These are phyloP conservation scores for Phytoseiulus persimilis DNA, from an alignment of 2,888 invertebrate species.

Conservation along the genomic window DNA sequence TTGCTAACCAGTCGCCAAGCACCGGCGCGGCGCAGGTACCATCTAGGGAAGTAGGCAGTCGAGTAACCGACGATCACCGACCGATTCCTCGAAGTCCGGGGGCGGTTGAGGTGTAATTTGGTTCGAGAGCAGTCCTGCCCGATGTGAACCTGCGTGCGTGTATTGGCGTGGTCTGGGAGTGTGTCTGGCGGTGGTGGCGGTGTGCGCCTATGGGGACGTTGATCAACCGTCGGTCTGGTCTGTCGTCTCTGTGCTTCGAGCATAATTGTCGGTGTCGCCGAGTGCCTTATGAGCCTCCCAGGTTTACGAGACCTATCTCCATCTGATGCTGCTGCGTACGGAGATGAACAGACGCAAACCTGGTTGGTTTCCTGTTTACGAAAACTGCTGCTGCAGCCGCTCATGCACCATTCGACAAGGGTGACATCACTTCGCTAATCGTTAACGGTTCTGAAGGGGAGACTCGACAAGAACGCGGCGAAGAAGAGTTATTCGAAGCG, in stretches of 20 bases:
- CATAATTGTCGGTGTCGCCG: slow-evolving; percentile 5
- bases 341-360: not conserved
- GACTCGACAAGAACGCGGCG: not conserved
- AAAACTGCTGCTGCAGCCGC: not conserved
- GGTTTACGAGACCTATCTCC: not conserved
- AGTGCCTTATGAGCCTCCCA: not conserved
- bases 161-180: not conserved
- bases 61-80: not conserved
- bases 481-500: too few relatives aligned
- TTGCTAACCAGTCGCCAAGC: not conserved
- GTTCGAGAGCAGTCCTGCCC: not conserved
- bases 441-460: not conserved
- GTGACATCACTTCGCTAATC: not conserved
- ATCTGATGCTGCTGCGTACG: not conserved
- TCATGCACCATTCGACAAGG: not conserved
- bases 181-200: not conserved
- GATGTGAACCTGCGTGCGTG: not conserved
- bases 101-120: not conserved
- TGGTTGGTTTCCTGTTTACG: not conserved
- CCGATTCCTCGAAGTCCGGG: not conserved
- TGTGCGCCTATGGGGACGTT: not conserved
- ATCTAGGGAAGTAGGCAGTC: not conserved
- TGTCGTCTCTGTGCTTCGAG: not conserved
- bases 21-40: not conserved
- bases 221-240: not conserved